A percentile compares a stretch with the other conserved stretches of the same genome.
Conservation (phyloP, 2,113 vertebrate species). For the Corydoras maculifer region DNA sequence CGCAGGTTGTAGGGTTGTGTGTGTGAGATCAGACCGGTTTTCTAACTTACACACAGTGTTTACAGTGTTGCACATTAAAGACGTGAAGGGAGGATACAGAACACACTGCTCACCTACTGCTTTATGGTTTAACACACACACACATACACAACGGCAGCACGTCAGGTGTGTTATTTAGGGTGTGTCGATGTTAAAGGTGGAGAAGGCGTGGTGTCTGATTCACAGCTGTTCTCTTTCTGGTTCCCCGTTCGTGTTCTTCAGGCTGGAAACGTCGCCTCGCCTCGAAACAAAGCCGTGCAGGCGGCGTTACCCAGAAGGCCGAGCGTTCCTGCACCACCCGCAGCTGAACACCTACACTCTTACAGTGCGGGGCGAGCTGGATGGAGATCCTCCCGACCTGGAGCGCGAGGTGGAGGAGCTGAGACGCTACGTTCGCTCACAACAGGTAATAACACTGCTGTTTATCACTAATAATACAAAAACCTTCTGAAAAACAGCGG, state of each 20-base stretch:
- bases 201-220: conserved; percentile 33
- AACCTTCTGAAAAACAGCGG: no score
- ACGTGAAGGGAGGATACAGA: no score
- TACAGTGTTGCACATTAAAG: background rate
- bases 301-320: conserved; percentile 59
- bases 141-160: background rate
- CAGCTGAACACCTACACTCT: conserved; percentile 71
- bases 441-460: conserved; percentile 32
- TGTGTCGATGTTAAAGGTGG: conserved; percentile 14
- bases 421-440: conserved; percentile 42
- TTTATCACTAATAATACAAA: background rate
- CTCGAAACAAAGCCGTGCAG: conserved; percentile 65
- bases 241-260: conserved; percentile 41
- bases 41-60: background rate
- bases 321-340: conserved; percentile 69
- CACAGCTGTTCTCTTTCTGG: conserved; percentile 22
- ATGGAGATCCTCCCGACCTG: conserved; percentile 41
- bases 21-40: background rate
- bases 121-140: no score
- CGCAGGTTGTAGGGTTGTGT: no score
- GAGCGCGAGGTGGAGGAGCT: conserved; percentile 62
- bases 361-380: conserved; percentile 48
- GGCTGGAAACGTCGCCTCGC: conserved; percentile 57
- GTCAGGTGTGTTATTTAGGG: background rate
- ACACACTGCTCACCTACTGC: no score